Percentiles rank a stretch among this genome's conserved stretches.
These are phyloP conservation scores for Idris sp. DNA, from an alignment of 1,140 invertebrate genomes.

Conservation along the genomic window DNA sequence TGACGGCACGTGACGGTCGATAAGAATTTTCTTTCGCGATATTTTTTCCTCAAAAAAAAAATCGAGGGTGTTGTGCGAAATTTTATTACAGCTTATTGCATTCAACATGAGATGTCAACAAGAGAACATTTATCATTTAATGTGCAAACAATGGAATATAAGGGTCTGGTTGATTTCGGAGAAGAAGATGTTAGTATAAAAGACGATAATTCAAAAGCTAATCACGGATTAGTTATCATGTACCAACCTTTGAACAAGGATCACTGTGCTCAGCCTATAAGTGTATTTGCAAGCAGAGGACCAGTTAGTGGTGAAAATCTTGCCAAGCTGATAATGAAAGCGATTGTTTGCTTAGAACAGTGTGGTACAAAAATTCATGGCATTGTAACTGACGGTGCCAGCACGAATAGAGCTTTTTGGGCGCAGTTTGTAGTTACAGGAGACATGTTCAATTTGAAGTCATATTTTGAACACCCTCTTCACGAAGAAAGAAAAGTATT, in stretches of 20 bases:
- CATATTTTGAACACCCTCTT: constrained; percentile 13
- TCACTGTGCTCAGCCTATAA: constrained; percentile 31
- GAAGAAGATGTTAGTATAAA: constrained; percentile 2
- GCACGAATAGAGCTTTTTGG: constrained; percentile 23
- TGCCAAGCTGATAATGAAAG: constrained; percentile 49
- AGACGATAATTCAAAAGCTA: constrained; percentile 22
- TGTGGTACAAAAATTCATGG: too few relatives aligned
- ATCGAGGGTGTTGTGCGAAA: too few relatives aligned
- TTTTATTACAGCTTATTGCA: too few relatives aligned
- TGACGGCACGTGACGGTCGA: too few relatives aligned
- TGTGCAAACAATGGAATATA: constrained; percentile 30
- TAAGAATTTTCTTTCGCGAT: too few relatives aligned
- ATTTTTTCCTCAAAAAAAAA: too few relatives aligned
- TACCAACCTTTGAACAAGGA: constrained; percentile 30
- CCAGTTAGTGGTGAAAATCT: constrained; percentile 24
- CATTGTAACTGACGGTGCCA: too few relatives aligned
- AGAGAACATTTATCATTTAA: constrained; percentile 40
- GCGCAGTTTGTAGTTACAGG: constrained; percentile 10
- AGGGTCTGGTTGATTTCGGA: constrained; percentile 46
- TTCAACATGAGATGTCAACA: constrained; percentile 44
- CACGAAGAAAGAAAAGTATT: constrained; percentile 3
- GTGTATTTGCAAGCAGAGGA: constrained; percentile 48
- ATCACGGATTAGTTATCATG: constrained; percentile 56
- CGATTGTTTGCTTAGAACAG: too few relatives aligned
- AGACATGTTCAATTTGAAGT: not conserved